Conservation (phyloP, 2,888 invertebrate species). For the Pseudoips prasinana region DNA sequence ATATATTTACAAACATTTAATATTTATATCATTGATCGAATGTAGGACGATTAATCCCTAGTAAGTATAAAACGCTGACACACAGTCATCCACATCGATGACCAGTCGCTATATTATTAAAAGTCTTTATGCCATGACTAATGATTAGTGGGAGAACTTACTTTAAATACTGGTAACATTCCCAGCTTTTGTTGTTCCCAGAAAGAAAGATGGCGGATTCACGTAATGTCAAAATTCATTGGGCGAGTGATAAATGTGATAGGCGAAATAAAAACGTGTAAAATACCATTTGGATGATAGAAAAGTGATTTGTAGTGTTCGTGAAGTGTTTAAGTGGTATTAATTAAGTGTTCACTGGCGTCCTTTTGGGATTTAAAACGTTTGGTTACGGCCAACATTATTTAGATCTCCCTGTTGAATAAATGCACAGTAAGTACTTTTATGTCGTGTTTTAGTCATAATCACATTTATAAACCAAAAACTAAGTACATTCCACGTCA, state of each 20-base stretch:
- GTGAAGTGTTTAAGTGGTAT: constrained; percentile 36
- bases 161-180: constrained; percentile 50
- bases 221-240: constrained; percentile 69
- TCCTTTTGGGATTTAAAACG: constrained; percentile 31
- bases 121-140: constrained; percentile 25
- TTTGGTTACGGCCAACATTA: constrained; percentile 44
- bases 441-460: constrained; percentile 27
- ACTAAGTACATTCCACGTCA: constrained; percentile 6
- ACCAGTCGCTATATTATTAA: background rate
- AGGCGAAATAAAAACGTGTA: constrained; percentile 52
- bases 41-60: too few species aligned
- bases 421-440: constrained; percentile 71
- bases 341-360: constrained; percentile 38
- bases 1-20: background rate
- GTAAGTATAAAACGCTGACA: background rate
- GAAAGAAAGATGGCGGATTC: constrained; percentile 73
- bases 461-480: constrained; percentile 8
- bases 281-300: constrained; percentile 44
- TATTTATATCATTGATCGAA: background rate
- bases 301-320: constrained; percentile 34
- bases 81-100: background rate
- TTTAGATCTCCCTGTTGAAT: constrained; percentile 47
- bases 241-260: constrained; percentile 49
- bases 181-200: constrained; percentile 56
- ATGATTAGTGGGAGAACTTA: constrained; percentile 16